These are phyloP conservation scores for Panthera tigris DNA, from an alignment of 2,113 vertebrate species.

Conservation along the genomic window DNA sequence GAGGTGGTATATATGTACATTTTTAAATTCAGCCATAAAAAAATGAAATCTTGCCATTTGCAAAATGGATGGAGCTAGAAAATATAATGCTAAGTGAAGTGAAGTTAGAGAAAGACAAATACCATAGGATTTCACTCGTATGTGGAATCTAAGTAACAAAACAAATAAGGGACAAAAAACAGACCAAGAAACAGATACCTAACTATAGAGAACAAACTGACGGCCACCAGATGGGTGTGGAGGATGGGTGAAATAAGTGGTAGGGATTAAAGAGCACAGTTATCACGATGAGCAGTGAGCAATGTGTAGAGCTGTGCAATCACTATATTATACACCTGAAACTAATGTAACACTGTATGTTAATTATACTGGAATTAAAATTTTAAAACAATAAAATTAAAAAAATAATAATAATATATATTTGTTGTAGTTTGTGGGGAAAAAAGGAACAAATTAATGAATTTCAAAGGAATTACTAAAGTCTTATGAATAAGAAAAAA, in stretches of 20 bases:
- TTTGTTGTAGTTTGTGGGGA: neutral
- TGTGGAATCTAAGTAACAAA: neutral
- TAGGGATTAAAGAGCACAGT: neutral
- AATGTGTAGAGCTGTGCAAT: neutral
- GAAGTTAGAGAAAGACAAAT: neutral
- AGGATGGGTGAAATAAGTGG: neutral
- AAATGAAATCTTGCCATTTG: neutral
- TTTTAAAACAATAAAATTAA: neutral
- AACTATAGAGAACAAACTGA: neutral
- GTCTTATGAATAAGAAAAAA: neutral
- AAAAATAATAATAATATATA: neutral
- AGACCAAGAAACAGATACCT: neutral
- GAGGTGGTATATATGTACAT: neutral
- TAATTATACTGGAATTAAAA: neutral
- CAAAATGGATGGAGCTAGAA: neutral
- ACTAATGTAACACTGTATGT: neutral
- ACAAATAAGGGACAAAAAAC: neutral
- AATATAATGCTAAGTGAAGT: neutral
- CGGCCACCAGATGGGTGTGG: neutral
- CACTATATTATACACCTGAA: neutral
- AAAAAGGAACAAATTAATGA: neutral
- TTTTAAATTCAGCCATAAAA: neutral
- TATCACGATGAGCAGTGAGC: neutral
- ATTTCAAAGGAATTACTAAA: neutral
- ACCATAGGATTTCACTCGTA: neutral